A percentile compares a stretch with the other conserved stretches of the same genome.
These are phyloP conservation scores for Belgica antarctica DNA, from an alignment of 2,888 invertebrate genomes.

Conservation along the genomic window DNA sequence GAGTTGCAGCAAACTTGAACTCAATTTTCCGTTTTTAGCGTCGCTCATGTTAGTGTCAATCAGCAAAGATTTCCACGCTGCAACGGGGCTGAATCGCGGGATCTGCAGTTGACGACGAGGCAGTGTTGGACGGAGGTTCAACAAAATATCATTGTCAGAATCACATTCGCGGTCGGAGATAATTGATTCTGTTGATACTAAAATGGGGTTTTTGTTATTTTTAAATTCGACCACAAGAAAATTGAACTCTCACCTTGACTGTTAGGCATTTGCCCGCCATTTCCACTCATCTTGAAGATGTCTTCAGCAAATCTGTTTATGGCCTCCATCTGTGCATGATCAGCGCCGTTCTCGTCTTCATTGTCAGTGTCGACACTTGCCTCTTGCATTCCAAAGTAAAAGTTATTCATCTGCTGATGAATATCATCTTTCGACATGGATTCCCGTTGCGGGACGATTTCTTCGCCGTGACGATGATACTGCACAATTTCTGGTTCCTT, in stretches of 20 bases:
- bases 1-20: conserved; percentile 10
- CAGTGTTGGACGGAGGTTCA: conserved; percentile 72
- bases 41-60: conserved; percentile 34
- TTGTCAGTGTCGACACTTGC: conserved; percentile 52
- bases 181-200: conserved; percentile 59
- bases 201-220: conserved; percentile 29
- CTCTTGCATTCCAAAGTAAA: conserved; percentile 75
- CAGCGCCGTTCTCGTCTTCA: conserved; percentile 45
- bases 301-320: conserved; percentile 52
- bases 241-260: conserved; percentile 21
- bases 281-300: conserved; percentile 46
- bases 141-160: conserved; percentile 62
- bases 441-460: conserved; percentile 57
- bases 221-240: conserved; percentile 18
- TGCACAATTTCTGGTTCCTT: conserved; percentile 54
- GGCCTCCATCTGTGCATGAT: conserved; percentile 47
- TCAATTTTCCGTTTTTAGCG: not conserved
- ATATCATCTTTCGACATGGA: not conserved
- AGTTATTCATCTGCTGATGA: conserved; percentile 50
- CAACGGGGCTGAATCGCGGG: conserved; percentile 77
- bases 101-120: conserved; percentile 75
- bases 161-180: conserved; percentile 58
- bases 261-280: conserved; percentile 23
- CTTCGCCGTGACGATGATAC: conserved; percentile 49
- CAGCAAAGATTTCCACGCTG: conserved; percentile 74